Evolutionary conservation across 2,113 vertebrate genomes (phyloP).

Genomic region (Rafetus swinhoei): DNA sequence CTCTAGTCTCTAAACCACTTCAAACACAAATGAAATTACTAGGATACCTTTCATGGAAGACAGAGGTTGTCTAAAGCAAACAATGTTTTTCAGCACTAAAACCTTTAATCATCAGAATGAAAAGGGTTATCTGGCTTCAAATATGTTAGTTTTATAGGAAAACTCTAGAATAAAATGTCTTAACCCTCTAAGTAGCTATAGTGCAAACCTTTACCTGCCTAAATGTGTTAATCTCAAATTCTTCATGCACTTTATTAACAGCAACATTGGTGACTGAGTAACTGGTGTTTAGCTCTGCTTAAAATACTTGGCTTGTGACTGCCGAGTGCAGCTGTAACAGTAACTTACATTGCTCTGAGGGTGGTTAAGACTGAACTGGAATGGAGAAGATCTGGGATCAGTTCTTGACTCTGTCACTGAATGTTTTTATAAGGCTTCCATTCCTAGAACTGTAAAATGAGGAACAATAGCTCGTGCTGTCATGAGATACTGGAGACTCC

Average conservation of each 20-base stretch:
- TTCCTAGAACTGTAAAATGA: neutral
- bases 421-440: neutral
- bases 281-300: neutral
- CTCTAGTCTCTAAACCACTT: neutral
- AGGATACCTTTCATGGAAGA: neutral
- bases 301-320: neutral
- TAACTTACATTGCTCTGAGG: neutral
- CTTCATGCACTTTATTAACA: neutral
- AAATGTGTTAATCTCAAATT: neutral
- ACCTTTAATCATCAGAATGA: neutral
- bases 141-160: neutral
- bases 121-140: neutral
- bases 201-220: neutral
- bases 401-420: neutral
- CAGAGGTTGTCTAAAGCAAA: neutral
- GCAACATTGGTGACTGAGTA: neutral
- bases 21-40: neutral
- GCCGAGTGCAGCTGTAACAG: neutral
- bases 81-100: neutral
- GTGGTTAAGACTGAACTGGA: neutral
- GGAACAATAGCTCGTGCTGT: neutral
- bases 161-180: neutral
- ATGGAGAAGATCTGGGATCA: neutral
- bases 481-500: neutral
- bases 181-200: neutral